phyloP scores from a whole-genome alignment of 2,113 vertebrate species.

The Pelobates fuscus region DNA sequence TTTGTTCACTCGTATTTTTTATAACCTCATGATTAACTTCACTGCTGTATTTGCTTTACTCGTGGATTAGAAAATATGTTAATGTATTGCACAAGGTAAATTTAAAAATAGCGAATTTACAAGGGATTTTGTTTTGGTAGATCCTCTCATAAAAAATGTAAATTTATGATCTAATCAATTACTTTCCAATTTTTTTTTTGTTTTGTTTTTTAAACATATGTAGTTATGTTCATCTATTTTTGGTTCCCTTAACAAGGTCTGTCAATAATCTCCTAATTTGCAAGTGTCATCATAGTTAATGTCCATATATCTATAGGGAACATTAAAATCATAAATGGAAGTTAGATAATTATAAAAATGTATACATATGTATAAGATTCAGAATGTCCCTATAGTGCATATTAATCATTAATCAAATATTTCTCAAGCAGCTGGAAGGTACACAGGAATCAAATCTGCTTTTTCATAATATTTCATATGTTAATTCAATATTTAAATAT shows the following conservation, averaged over 20 bases:
- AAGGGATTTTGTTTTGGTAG: background rate
- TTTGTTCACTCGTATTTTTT: too few species aligned
- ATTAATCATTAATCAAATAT: background rate
- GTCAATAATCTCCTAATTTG: background rate
- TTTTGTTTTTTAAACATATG: conserved; percentile 11
- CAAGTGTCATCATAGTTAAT: background rate
- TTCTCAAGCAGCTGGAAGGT: background rate
- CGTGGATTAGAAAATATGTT: too few species aligned
- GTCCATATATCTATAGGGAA: too few species aligned
- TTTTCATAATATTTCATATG: background rate
- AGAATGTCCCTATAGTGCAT: background rate
- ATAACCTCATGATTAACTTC: too few species aligned
- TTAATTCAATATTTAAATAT: background rate
- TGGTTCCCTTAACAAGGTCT: conserved; percentile 7
- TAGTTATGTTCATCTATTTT: background rate
- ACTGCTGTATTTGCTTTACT: too few species aligned
- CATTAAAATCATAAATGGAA: background rate
- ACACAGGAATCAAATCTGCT: background rate
- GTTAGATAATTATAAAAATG: background rate
- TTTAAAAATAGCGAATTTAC: conserved; percentile 12
- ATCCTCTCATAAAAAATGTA: conserved; percentile 9
- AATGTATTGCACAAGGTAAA: background rate
- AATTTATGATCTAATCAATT: background rate
- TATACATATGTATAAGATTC: background rate
- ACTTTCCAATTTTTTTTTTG: conserved; percentile 12